A percentile compares a stretch with the other conserved stretches of the same genome.
These are phyloP conservation scores for Listronotus oregonensis DNA, from an alignment of 1,140 invertebrate species.

Conservation along the genomic window DNA sequence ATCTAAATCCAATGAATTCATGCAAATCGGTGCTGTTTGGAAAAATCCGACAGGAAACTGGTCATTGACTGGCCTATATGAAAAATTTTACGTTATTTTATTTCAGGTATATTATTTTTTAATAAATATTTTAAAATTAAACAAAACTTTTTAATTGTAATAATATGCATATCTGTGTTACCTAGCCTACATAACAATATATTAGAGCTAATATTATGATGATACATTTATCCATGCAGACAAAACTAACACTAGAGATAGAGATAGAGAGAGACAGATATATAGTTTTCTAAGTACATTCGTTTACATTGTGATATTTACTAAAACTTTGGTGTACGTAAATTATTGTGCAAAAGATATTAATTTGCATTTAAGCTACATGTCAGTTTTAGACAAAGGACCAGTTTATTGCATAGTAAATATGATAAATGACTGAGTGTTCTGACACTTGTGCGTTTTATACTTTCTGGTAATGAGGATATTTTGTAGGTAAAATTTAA, in stretches of 20 bases:
- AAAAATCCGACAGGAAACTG: too few species aligned
- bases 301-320: constrained; percentile 1
- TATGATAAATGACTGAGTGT: neutral
- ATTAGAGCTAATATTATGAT: too few species aligned
- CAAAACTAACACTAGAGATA: constrained; percentile 1
- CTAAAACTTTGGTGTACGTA: constrained; percentile 7
- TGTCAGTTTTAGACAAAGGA: constrained; percentile 2
- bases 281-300: constrained; percentile 10
- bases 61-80: too few species aligned
- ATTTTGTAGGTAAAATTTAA: neutral
- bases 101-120: too few species aligned
- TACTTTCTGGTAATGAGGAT: neutral
- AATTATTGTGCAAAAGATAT: constrained; percentile 5
- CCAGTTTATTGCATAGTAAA: neutral
- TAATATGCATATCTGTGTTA: too few species aligned
- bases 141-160: too few species aligned
- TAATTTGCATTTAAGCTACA: constrained; percentile 9
- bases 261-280: constrained; percentile 29
- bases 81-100: too few species aligned
- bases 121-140: too few species aligned
- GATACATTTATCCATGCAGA: too few species aligned
- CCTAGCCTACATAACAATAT: too few species aligned
- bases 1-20: too few species aligned
- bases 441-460: constrained; percentile 1
- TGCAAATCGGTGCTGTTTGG: too few species aligned